A percentile compares a stretch with the other conserved stretches of the same genome.
Evolutionary conservation across 2,888 invertebrate species (phyloP).

Genomic region (Saturnia japonica): DNA sequence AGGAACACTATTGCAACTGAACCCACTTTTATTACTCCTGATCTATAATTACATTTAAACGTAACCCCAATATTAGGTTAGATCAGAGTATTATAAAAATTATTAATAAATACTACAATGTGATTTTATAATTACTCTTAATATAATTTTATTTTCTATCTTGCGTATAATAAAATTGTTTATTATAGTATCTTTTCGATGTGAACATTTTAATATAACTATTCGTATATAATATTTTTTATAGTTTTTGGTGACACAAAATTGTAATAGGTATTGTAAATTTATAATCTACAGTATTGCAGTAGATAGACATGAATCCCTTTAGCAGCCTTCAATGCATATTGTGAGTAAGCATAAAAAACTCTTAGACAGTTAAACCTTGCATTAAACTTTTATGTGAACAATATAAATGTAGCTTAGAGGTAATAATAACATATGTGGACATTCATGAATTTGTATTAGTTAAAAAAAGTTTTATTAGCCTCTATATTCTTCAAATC

Average conservation of each 20-base stretch:
- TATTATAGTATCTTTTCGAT: not conserved
- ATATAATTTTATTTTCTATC: not conserved
- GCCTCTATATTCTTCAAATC: not conserved
- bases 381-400: not conserved
- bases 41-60: conserved; percentile 13
- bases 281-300: not conserved
- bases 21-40: conserved; percentile 6
- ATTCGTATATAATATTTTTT: not conserved
- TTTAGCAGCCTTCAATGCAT: not conserved
- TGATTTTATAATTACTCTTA: not conserved
- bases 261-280: no score
- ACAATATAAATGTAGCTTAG: not conserved
- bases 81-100: not conserved
- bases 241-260: not conserved
- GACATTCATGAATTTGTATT: not conserved
- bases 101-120: not conserved
- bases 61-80: not conserved
- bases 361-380: not conserved
- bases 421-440: not conserved
- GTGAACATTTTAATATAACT: not conserved
- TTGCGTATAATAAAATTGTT: not conserved
- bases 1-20: conserved; percentile 88
- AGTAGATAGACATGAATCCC: not conserved
- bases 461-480: not conserved
- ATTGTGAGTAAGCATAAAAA: not conserved